Base-by-base conservation (phyloP, 2,888 invertebrate species). In the Eupithecia exiguata region DNA sequence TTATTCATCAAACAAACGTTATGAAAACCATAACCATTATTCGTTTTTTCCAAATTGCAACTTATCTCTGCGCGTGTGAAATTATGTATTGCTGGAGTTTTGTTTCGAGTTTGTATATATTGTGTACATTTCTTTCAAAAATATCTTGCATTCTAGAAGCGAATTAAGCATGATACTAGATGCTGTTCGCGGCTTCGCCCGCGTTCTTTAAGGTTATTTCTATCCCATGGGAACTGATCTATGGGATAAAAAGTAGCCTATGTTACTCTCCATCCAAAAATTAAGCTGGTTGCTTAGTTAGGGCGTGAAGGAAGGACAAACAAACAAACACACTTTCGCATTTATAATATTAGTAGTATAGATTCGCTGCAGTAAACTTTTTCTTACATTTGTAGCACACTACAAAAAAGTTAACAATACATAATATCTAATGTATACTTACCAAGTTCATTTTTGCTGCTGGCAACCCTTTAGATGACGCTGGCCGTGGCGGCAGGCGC, bases 391-490 rank as follows among this genome's bases (percentile, higher is more conserved):
- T 53, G 10, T 49, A n/a, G n/a, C 49, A n/a, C 49, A 21, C 10
- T 21, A 21, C 53, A 21, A 53, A 21, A 53, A 46, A 43, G 40
- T 43, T 49, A 3, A 30, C 30, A 30, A 30, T 30, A 30, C 4
- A 30, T 30, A n/a, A n/a, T 30, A 30, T 30, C 2, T 30, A 30
- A 30, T 30, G 38, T 38, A n/a, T n/a, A n/a, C n/a, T 38, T 38
- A 38, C 38, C 1, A 40, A 3, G 5, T 46, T 14, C 12, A 10
- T 1, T 53, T 9, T 58, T 14, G 25, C 58, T 25, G 58, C 58
- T 58, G 58, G 58, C 58, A 58, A 58, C 58, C 58, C 58, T 58
- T 58, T 0, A 58, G 58, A 58, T 58, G 58, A 58, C 25, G 25
- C 12, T 1, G 21, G 49, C n/a, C 9, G 14, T 14, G 58, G 14